Percentiles rank a stretch among this genome's conserved stretches.
phyloP scores from a whole-genome alignment of 1,140 invertebrate genomes.

The Drosophila seguyi region DNA sequence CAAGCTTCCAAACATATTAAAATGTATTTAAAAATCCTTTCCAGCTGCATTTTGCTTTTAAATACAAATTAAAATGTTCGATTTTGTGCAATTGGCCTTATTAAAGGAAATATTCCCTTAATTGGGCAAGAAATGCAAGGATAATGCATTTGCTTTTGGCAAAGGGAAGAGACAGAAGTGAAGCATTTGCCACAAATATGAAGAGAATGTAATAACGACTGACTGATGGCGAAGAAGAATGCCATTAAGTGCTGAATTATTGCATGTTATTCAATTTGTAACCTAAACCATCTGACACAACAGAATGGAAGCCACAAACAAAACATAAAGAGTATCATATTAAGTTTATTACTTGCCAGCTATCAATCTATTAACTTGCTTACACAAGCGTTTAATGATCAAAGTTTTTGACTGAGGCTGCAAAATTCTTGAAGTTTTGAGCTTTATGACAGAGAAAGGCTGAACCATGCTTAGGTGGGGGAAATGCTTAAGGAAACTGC shows the following conservation, averaged over 20 bases:
- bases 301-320: background rate
- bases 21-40: background rate
- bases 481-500: background rate
- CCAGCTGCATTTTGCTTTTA: background rate
- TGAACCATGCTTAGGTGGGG: background rate
- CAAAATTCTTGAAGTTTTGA: background rate
- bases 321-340: background rate
- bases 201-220: background rate
- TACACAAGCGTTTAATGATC: slow-evolving; percentile 1
- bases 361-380: slow-evolving; percentile 11
- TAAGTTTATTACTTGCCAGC: slow-evolving; percentile 3
- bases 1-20: background rate
- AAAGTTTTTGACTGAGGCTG: background rate
- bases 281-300: background rate
- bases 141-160: background rate
- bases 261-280: background rate
- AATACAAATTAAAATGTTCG: background rate
- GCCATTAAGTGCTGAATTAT: background rate
- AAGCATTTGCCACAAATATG: background rate
- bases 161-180: background rate
- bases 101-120: background rate
- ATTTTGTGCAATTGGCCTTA: background rate
- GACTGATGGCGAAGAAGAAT: too few relatives aligned
- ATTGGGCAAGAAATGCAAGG: background rate
- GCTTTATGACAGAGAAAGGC: slow-evolving; percentile 5